Conservation (phyloP, 2,888 invertebrate species). For the Steinernema hermaphroditum region DNA sequence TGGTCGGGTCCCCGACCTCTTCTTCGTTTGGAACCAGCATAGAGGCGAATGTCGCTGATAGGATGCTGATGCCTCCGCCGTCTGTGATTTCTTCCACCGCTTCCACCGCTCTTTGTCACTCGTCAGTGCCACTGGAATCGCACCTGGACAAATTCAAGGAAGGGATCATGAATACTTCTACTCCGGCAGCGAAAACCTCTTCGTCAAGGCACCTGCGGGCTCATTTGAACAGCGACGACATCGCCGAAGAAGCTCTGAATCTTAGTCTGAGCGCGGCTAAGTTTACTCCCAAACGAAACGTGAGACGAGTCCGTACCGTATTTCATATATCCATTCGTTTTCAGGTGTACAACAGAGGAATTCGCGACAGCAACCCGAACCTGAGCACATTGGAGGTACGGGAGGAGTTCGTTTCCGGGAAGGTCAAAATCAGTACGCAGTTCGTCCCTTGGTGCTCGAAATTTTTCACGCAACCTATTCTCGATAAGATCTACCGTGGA, state of each 20-base stretch:
- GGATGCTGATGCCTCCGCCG: not conserved
- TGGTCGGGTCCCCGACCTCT: conserved; percentile 32
- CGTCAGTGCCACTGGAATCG: not conserved
- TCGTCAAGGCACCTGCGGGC: conserved; percentile 31
- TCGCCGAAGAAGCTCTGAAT: conserved; percentile 33
- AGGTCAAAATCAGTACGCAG: conserved; percentile 44
- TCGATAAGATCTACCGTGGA: conserved; percentile 37
- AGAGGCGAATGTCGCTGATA: not conserved
- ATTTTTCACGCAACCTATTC: conserved; percentile 59
- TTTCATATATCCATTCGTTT: not conserved
- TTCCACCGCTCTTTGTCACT: not conserved
- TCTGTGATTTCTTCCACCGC: not conserved
- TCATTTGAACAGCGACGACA: conserved; percentile 29
- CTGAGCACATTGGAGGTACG: not conserved
- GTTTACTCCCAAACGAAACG: conserved; percentile 50
- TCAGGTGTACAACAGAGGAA: conserved; percentile 17
- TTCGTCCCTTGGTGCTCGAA: conserved; percentile 65
- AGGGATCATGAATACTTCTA: conserved; percentile 5
- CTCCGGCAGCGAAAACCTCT: conserved; percentile 45
- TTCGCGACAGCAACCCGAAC: conserved; percentile 12
- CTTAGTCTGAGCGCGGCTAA: conserved; percentile 13
- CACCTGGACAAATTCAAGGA: conserved; percentile 4
- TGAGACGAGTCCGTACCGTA: conserved; percentile 6
- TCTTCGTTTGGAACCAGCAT: conserved; percentile 6
- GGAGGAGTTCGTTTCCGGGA: conserved; percentile 24